Percentiles rank a stretch among this genome's conserved stretches.
Conservation (phyloP, 1,140 invertebrate genomes). For the Calosoma granatense region DNA sequence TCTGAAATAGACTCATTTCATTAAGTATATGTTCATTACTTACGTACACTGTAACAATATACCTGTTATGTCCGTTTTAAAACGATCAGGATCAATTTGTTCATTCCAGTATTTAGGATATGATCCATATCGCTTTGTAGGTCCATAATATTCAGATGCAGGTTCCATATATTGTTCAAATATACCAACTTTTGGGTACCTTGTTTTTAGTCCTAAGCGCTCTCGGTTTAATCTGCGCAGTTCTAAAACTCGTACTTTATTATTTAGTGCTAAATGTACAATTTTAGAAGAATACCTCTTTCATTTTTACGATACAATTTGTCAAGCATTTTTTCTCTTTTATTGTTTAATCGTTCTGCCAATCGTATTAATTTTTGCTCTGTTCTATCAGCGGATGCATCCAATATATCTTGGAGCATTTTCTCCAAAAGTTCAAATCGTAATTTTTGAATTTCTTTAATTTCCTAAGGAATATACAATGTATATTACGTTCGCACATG, state of each 20-base stretch:
- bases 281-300: slow-evolving; percentile 30
- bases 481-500: neutral
- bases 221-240: slow-evolving; percentile 42
- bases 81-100: too few relatives aligned
- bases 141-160: slow-evolving; percentile 41
- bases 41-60: too few relatives aligned
- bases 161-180: slow-evolving; percentile 36
- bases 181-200: slow-evolving; percentile 33
- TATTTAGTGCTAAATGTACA: slow-evolving; percentile 5
- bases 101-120: slow-evolving; percentile 38
- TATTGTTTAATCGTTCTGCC: slow-evolving; percentile 33
- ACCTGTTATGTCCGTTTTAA: too few relatives aligned
- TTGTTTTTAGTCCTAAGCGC: slow-evolving; percentile 30
- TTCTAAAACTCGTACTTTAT: slow-evolving; percentile 31
- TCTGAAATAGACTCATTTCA: slow-evolving; percentile 17
- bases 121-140: slow-evolving; percentile 39
- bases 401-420: slow-evolving; percentile 31
- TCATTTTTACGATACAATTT: slow-evolving; percentile 34
- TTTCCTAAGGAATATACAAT: slow-evolving; percentile 37
- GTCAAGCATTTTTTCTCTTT: slow-evolving; percentile 36
- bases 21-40: too few relatives aligned
- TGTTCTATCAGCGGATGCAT: slow-evolving; percentile 29
- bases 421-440: slow-evolving; percentile 41
- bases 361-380: slow-evolving; percentile 37
- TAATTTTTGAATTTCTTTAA: slow-evolving; percentile 47